phyloP scores from a whole-genome alignment of 2,888 invertebrate species.

The Drosophila sordidapex region DNA sequence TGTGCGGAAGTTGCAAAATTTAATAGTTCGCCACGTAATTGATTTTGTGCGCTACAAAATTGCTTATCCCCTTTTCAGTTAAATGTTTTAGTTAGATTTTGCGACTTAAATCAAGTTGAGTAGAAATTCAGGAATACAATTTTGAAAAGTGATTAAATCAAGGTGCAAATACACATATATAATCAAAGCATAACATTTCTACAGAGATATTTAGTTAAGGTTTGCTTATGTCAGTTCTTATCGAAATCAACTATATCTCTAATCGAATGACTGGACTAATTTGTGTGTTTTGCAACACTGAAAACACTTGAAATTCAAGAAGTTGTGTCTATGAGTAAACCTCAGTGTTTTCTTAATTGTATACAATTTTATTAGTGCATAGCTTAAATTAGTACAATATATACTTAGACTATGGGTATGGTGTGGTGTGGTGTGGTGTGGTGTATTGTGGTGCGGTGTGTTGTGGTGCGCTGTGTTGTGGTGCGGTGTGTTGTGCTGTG shows the following conservation, averaged over 20 bases:
- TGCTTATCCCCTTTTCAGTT: not conserved
- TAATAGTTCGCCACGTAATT: conserved; percentile 15
- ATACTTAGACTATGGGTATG: conserved; percentile 48
- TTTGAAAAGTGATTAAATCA: not conserved
- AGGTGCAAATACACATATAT: not conserved
- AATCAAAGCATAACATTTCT: not conserved
- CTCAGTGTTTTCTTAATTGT: conserved; percentile 45
- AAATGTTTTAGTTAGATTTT: not conserved
- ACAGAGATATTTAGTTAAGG: not conserved
- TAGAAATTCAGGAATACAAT: not conserved
- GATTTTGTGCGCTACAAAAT: conserved; percentile 4
- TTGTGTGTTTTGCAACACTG: not conserved
- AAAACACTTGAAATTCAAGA: no score
- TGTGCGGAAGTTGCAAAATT: conserved; percentile 13
- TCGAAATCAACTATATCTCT: not conserved
- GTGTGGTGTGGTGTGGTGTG: conserved; percentile 7
- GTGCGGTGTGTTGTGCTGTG: not conserved
- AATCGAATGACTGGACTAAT: not conserved
- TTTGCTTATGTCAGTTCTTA: not conserved
- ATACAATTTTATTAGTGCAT: conserved; percentile 71
- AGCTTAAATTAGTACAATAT: conserved; percentile 71
- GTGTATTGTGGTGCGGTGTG: conserved; percentile 3
- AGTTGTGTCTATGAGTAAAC: conserved; percentile 19
- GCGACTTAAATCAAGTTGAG: not conserved
- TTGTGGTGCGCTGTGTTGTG: not conserved